phyloP scores from a whole-genome alignment of 2,888 invertebrate species.

The Strigamia transsilvanica region DNA sequence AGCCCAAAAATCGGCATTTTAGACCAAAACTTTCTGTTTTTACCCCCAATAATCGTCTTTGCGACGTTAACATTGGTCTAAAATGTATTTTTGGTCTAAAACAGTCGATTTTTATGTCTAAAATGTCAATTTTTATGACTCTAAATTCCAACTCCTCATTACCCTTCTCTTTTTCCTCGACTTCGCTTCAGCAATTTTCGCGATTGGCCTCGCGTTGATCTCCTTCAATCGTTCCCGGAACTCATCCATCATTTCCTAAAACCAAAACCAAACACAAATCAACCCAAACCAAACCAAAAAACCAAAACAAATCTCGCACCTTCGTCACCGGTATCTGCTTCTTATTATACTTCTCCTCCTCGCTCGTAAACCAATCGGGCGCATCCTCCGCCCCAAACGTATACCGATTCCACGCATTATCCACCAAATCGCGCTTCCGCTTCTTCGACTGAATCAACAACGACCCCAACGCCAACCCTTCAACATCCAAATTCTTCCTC shows the following conservation, averaged over 20 bases:
- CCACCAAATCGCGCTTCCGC: conserved; percentile 85
- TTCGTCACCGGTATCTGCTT: conserved; percentile 85
- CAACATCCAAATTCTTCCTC: conserved; percentile 78
- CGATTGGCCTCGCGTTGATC: conserved; percentile 92
- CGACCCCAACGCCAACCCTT: conserved; percentile 91
- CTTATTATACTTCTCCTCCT: conserved; percentile 89
- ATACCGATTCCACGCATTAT: conserved; percentile 92
- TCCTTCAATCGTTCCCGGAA: conserved; percentile 79
- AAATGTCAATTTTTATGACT: too few species aligned
- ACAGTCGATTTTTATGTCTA: too few species aligned
- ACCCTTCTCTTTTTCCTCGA: conserved; percentile 95
- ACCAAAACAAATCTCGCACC: conserved; percentile 64
- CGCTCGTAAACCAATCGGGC: conserved; percentile 95
- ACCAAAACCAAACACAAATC: background rate
- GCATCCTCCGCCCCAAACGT: conserved; percentile 89
- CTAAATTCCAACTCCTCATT: conserved; percentile 56
- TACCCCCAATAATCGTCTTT: too few species aligned
- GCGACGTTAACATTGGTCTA: too few species aligned
- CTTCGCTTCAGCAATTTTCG: conserved; percentile 97
- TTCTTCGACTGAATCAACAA: conserved; percentile 91
- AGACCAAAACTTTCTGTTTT: too few species aligned
- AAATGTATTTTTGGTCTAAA: too few species aligned
- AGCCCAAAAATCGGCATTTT: too few species aligned
- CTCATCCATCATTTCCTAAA: conserved; percentile 79
- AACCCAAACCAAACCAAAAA: background rate